phyloP scores from a whole-genome alignment of 2,113 vertebrate genomes.

The Phrynosoma blainvillii region DNA sequence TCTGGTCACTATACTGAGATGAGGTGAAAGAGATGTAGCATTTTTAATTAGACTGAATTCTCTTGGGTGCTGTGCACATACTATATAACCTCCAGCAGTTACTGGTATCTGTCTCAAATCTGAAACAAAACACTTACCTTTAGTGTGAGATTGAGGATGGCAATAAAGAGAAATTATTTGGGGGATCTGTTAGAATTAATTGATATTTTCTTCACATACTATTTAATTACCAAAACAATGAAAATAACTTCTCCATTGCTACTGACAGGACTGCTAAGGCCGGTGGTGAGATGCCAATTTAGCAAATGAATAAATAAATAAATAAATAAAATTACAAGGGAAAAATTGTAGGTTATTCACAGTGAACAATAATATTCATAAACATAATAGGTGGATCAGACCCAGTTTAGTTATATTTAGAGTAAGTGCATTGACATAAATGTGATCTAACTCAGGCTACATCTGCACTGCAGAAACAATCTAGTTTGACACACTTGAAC shows the following conservation, averaged over 20 bases:
- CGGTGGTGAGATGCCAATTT: too few species aligned
- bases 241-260: neutral
- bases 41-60: neutral
- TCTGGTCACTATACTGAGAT: neutral
- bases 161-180: neutral
- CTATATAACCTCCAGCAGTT: too few species aligned
- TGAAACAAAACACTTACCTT: neutral
- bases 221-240: neutral
- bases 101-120: too few species aligned
- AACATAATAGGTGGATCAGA: neutral
- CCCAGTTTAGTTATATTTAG: neutral
- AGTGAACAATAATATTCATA: neutral
- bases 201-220: neutral
- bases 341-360: neutral
- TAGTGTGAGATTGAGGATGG: neutral
- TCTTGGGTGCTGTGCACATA: neutral
- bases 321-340: neutral
- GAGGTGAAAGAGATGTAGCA: neutral
- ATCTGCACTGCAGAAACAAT: too few species aligned
- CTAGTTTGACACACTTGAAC: too few species aligned
- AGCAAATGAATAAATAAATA: too few species aligned
- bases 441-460: neutral
- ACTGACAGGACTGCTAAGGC: too few species aligned
- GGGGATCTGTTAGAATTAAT: neutral
- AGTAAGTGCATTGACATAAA: neutral